Conservation (phyloP, 64 coral and sea anemone species). For the Montipora capricornis region DNA sequence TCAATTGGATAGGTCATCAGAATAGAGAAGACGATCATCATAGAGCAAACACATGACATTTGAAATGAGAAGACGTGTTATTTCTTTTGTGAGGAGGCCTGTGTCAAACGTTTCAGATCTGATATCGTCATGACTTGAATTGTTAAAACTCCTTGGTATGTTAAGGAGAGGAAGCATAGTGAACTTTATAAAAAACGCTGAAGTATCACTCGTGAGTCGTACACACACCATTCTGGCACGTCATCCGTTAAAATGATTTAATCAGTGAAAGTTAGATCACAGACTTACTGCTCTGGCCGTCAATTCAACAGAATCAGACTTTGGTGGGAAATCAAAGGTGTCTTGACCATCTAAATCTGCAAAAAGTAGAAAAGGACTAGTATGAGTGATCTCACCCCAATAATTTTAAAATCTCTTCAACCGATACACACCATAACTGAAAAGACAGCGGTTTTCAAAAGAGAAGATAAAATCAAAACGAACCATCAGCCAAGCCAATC, state of each 20-base stretch:
- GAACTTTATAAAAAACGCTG: no score
- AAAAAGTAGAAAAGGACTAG: background rate
- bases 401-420: no score
- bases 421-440: background rate
- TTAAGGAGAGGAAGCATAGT: no score
- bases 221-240: no score
- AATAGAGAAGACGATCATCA: background rate
- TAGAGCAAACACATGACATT: background rate
- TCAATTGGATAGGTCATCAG: background rate
- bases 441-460: background rate
- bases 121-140: no score
- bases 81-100: no score
- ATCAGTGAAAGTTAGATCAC: background rate
- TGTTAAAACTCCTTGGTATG: no score
- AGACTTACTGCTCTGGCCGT: conserved; percentile 89
- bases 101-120: no score
- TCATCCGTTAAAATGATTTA: no score
- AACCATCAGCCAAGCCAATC: background rate
- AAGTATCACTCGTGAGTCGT: no score
- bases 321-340: conserved; percentile 80
- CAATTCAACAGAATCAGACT: conserved; percentile 79
- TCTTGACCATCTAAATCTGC: conserved; percentile 23
- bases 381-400: background rate
- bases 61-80: no score
- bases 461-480: background rate